Evolutionary conservation across 1,140 invertebrate genomes (phyloP), one percentile per base, ranked within the genome.

Genomic region (Chironomus tepperi): DNA sequence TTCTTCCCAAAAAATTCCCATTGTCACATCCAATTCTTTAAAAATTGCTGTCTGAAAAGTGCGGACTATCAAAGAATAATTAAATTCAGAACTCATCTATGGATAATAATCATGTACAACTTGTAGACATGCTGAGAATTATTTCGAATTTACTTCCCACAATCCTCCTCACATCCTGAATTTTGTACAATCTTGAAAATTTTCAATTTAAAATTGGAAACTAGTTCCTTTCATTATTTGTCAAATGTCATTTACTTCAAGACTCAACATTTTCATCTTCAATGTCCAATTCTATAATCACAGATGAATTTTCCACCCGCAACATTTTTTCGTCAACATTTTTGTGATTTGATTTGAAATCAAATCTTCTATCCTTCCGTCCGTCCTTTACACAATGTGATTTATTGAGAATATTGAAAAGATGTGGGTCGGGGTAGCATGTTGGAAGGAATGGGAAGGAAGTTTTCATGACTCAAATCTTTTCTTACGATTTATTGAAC

Each of bases 91-190:
- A 18, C 65, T 70, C 65, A 70, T 19, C 18, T 21, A 21, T 1
- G 65, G 18, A 70, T 70, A 70, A 70, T 70, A 18, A 70, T 57
- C 47, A 57, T 57, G 47, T 70, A 70, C 16, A 34, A 34, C 24
- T 2, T 34, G 24, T 34, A 34, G 24, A 34, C 24, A 34, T 21
- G 65, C 65, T 70, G 65, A 9, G n/a, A 70, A 9, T 70, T 9
- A 21, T 9, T 21, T 16, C n/a, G 8, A 12, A 16, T 67, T 18
- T 70, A 5, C 47, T 15, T 57, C 10, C 5, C n/a, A 12, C 5
- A 57, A n/a, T 57, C 47, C 15, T 57, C 47, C 47, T n/a, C n/a
- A 15, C 12, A 57, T n/a, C 5, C n/a, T 70, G 0, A 70, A 70
- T 19, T 70, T 70, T 18, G n/a, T 19, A 19, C 19, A 16, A 10